Evolutionary conservation across 2,797 vertebrate species (phyloP).

Genomic region (Spondyliosoma cantharus): DNA sequence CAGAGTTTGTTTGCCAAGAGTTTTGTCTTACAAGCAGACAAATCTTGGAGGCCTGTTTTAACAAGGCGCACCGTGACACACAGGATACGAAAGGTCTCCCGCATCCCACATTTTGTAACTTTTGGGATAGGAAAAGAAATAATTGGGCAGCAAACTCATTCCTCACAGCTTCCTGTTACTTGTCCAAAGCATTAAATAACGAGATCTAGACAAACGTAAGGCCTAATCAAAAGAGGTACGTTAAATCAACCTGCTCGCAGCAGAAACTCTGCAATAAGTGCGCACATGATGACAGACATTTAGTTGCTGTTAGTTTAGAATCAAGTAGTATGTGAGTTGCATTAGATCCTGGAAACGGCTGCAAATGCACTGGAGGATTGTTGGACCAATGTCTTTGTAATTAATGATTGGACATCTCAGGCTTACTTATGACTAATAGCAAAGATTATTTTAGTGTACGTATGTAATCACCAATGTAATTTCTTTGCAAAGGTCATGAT

Average conservation of each 20-base stretch:
- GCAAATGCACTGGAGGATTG: not conserved
- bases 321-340: not conserved
- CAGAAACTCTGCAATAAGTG: not conserved
- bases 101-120: not conserved
- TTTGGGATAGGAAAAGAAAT: conserved; percentile 11
- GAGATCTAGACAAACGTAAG: conserved; percentile 13
- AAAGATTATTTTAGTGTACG: not conserved
- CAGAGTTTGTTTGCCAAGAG: conserved; percentile 20
- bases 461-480: not conserved
- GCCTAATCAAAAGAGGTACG: conserved; percentile 8
- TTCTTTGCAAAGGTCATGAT: not conserved
- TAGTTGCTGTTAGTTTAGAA: not conserved
- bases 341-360: not conserved
- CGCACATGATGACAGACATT: not conserved
- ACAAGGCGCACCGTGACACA: conserved; percentile 25
- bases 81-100: conserved; percentile 22
- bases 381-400: not conserved
- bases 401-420: not conserved
- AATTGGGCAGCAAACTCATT: conserved; percentile 2
- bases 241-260: conserved; percentile 1
- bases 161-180: conserved; percentile 8
- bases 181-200: conserved; percentile 3
- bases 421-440: not conserved
- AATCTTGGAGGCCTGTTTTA: conserved; percentile 43
- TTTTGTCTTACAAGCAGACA: conserved; percentile 30